Percentiles rank a stretch among this genome's conserved stretches.
Evolutionary conservation across 2,113 vertebrate genomes (phyloP).

Genomic region (Microtus richardsoni): DNA sequence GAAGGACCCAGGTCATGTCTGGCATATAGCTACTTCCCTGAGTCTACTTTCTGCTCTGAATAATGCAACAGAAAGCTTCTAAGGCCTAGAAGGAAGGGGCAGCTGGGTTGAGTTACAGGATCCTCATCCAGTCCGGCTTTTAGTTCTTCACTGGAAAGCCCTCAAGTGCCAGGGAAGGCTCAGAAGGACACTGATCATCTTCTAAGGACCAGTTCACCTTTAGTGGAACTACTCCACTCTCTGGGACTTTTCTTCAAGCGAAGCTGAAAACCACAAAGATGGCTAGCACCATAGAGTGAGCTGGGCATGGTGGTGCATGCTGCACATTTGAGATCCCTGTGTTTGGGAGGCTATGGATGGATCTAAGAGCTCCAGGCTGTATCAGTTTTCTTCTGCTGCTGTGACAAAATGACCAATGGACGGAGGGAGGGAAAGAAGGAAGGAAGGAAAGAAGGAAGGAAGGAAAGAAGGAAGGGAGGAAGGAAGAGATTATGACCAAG

Average conservation of each 20-base stretch:
- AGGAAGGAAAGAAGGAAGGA: background rate
- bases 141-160: background rate
- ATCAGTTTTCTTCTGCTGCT: background rate
- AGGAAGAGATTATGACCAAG: background rate
- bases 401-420: background rate
- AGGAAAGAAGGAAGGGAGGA: background rate
- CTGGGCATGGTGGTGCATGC: background rate
- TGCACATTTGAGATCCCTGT: background rate
- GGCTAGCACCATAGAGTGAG: background rate
- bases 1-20: background rate
- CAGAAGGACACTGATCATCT: background rate
- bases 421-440: background rate
- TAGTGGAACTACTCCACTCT: too few relatives aligned
- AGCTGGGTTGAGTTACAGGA: background rate
- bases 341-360: fast-evolving
- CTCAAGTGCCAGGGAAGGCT: background rate
- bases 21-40: background rate
- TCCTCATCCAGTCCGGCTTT: background rate
- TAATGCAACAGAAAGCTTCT: background rate
- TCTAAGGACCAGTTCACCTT: background rate
- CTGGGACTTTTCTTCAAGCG: background rate
- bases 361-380: background rate
- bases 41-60: background rate
- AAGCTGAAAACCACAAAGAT: background rate
- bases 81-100: background rate